Percentiles rank a stretch among this genome's conserved stretches.
Conservation (phyloP, 2,113 vertebrate genomes). For the Paedocypris sp. region DNA sequence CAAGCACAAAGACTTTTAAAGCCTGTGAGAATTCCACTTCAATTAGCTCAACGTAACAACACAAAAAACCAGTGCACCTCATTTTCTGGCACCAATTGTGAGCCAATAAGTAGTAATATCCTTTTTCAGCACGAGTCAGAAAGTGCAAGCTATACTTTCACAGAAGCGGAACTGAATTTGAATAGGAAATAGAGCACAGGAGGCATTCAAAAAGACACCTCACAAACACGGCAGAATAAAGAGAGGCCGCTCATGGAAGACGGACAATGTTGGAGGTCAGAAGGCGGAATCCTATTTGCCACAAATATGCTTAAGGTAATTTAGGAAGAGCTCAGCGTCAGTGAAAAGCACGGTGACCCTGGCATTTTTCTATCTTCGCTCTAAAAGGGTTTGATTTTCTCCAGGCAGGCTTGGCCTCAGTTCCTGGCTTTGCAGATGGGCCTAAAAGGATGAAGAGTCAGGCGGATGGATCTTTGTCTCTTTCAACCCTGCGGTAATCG, state of each 20-base stretch:
- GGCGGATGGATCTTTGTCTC: constrained; percentile 58
- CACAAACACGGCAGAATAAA: not conserved
- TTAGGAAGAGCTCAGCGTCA: constrained; percentile 45
- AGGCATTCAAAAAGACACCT: not conserved
- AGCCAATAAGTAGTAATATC: not conserved
- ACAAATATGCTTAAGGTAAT: constrained; percentile 66
- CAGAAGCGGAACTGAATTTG: constrained; percentile 26
- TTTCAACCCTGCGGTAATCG: constrained; percentile 58
- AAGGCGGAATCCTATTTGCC: constrained; percentile 62
- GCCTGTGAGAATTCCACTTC: not conserved
- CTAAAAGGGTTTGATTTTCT: constrained; percentile 65
- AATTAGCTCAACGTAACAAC: not conserved
- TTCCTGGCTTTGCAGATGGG: constrained; percentile 40
- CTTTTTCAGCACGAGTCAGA: not conserved
- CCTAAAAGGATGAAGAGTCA: constrained; percentile 65
- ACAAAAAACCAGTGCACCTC: not conserved
- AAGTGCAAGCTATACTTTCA: not conserved
- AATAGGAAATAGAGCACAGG: constrained; percentile 23
- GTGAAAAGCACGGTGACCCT: constrained; percentile 39
- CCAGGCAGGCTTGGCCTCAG: constrained; percentile 47
- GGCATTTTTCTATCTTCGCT: constrained; percentile 34
- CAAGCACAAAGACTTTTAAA: not conserved
- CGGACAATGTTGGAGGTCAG: constrained; percentile 33
- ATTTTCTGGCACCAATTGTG: not conserved
- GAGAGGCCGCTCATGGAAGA: constrained; percentile 27